These are phyloP conservation scores for Megalops cyprinoides DNA, from an alignment of 2,797 vertebrate species.

Conservation along the genomic window DNA sequence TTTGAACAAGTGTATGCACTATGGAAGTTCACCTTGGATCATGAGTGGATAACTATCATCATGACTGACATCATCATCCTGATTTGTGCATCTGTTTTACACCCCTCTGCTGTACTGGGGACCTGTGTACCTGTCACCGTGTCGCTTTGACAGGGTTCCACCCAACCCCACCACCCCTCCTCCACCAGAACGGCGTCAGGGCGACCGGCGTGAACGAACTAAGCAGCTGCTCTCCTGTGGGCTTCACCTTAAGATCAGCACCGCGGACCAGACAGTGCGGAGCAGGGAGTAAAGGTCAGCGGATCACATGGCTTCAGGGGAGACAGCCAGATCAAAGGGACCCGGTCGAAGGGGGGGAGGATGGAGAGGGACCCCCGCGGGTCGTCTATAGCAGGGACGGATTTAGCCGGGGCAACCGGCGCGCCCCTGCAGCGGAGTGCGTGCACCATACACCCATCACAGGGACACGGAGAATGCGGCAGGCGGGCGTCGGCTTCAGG, in stretches of 20 bases:
- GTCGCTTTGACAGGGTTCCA: too few relatives aligned
- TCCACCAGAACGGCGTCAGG: too few relatives aligned
- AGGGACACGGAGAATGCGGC: neutral
- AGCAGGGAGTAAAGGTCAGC: conserved; percentile 27
- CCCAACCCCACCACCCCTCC: neutral
- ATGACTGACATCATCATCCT: too few relatives aligned
- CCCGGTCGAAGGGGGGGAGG: neutral
- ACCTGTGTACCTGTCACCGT: neutral
- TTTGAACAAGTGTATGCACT: neutral
- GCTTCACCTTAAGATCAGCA: neutral
- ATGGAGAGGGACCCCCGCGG: neutral
- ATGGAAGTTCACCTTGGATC: neutral
- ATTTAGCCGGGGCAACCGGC: neutral
- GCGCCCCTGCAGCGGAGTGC: neutral
- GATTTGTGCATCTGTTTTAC: neutral
- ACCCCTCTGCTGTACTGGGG: neutral
- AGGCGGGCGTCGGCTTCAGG: neutral
- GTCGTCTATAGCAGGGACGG: conserved; percentile 18
- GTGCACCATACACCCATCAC: neutral
- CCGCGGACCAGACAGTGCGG: neutral
- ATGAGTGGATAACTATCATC: neutral
- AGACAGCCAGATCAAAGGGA: conserved; percentile 8
- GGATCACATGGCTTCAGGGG: conserved; percentile 3
- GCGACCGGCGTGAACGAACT: neutral
- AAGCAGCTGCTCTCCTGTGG: neutral